phyloP scores from a whole-genome alignment of 53 echinoderm and acorn worm species.

The Crossaster papposus region DNA sequence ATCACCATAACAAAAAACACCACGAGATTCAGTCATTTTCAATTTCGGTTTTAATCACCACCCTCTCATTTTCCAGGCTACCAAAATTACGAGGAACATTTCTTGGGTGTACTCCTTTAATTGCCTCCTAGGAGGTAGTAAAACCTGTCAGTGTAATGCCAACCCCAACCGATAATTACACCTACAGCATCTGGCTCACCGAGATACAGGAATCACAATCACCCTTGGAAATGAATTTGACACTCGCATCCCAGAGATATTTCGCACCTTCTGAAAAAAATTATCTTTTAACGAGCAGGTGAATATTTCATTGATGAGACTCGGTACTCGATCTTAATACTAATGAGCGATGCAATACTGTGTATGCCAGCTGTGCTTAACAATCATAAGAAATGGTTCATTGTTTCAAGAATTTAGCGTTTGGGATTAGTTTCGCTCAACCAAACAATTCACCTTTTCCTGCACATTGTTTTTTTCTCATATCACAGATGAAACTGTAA shows the following conservation, averaged over 20 bases:
- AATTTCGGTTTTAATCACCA: slow-evolving; percentile 47
- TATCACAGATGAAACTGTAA: background rate
- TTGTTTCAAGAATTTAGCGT: background rate
- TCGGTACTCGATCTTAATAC: background rate
- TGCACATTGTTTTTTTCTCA: background rate
- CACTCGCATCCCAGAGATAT: background rate
- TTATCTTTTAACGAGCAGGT: slow-evolving; percentile 18
- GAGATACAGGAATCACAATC: background rate
- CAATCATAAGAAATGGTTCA: background rate
- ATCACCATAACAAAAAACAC: slow-evolving; percentile 1
- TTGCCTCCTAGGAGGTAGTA: background rate
- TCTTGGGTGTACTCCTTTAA: background rate
- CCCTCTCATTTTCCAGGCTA: background rate
- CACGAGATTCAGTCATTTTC: slow-evolving; percentile 10
- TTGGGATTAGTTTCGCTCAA: background rate
- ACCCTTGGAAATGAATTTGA: slow-evolving; percentile 8
- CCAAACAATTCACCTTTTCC: background rate
- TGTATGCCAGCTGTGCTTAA: slow-evolving; percentile 7
- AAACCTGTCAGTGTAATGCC: slow-evolving; percentile 52
- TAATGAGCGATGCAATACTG: background rate
- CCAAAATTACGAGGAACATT: slow-evolving; percentile 33
- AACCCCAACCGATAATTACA: slow-evolving; percentile 9
- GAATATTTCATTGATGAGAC: slow-evolving; percentile 29
- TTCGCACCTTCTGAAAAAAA: background rate
- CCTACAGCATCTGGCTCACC: slow-evolving; percentile 28